A percentile compares a stretch with the other conserved stretches of the same genome.
Conservation (phyloP, 1,140 invertebrate species). For the Lutraria rhynchaena region DNA sequence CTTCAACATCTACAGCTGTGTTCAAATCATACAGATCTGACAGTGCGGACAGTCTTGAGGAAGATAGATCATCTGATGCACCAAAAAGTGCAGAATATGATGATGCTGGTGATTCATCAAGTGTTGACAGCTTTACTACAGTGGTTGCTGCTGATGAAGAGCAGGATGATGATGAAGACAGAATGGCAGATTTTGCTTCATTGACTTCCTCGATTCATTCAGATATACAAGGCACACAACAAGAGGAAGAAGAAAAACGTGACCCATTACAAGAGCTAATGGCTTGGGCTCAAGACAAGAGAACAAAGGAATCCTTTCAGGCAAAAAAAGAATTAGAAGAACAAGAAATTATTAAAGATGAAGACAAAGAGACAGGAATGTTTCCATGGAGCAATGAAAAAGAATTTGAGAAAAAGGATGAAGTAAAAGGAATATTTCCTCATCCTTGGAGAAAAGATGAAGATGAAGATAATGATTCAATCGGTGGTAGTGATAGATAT, state of each 20-base stretch:
- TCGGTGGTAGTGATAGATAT: slow-evolving; percentile 76
- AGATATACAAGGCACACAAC: slow-evolving; percentile 71
- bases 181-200: slow-evolving; percentile 80
- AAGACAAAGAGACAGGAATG: slow-evolving; percentile 46
- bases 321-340: slow-evolving; percentile 83
- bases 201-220: slow-evolving; percentile 82
- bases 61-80: slow-evolving; percentile 21
- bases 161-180: slow-evolving; percentile 90
- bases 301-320: slow-evolving; percentile 84
- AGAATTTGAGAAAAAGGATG: slow-evolving; percentile 34
- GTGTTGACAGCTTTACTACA: slow-evolving; percentile 91
- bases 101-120: slow-evolving; percentile 87
- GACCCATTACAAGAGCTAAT: slow-evolving; percentile 47
- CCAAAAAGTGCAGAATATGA: slow-evolving; percentile 66
- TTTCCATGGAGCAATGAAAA: slow-evolving; percentile 50
- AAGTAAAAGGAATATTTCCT: slow-evolving; percentile 55
- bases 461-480: slow-evolving; percentile 79
- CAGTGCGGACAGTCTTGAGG: slow-evolving; percentile 39
- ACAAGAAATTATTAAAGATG: slow-evolving; percentile 46
- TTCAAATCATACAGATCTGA: slow-evolving; percentile 22
- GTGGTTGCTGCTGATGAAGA: slow-evolving; percentile 85
- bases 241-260: slow-evolving; percentile 85
- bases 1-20: not conserved
- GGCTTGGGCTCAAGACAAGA: slow-evolving; percentile 82
- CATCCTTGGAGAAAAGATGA: slow-evolving; percentile 87